Evolutionary conservation across 2,113 vertebrate species (phyloP).

Genomic region (Gnathonemus longibarbis): DNA sequence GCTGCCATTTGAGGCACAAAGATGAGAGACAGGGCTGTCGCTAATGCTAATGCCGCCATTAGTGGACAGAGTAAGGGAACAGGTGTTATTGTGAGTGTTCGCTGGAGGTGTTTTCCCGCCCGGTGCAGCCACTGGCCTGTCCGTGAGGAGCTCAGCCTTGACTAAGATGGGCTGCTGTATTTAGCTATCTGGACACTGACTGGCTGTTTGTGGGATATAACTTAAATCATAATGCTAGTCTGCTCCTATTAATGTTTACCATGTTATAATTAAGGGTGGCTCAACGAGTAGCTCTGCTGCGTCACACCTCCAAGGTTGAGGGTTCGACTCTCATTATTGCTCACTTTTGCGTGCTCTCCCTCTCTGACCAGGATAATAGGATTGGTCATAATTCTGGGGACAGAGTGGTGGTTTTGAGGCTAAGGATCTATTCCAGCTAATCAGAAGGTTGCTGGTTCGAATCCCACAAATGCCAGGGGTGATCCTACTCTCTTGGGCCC

Average conservation of each 20-base stretch:
- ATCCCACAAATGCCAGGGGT: too few species aligned
- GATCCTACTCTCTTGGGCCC: too few species aligned
- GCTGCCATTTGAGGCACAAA: not conserved
- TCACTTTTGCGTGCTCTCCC: not conserved
- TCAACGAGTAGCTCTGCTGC: not conserved
- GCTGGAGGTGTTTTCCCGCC: not conserved
- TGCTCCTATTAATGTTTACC: not conserved
- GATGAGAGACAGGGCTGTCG: not conserved
- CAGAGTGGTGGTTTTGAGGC: too few species aligned
- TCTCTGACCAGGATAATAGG: not conserved
- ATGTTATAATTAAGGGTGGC: not conserved
- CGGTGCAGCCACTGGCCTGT: not conserved
- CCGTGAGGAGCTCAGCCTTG: not conserved
- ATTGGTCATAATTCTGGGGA: not conserved
- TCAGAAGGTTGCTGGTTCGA: too few species aligned
- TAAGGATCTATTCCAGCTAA: too few species aligned
- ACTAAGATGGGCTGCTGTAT: not conserved
- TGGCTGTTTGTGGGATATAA: not conserved
- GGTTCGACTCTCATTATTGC: not conserved
- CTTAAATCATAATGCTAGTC: not conserved
- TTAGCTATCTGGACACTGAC: not conserved
- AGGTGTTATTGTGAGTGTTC: not conserved
- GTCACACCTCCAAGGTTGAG: not conserved
- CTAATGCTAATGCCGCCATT: not conserved
- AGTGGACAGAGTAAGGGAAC: not conserved